Percentiles rank a stretch among this genome's conserved stretches.
These are phyloP conservation scores for Mantis religiosa DNA, from an alignment of 2,888 invertebrate genomes.

Conservation along the genomic window DNA sequence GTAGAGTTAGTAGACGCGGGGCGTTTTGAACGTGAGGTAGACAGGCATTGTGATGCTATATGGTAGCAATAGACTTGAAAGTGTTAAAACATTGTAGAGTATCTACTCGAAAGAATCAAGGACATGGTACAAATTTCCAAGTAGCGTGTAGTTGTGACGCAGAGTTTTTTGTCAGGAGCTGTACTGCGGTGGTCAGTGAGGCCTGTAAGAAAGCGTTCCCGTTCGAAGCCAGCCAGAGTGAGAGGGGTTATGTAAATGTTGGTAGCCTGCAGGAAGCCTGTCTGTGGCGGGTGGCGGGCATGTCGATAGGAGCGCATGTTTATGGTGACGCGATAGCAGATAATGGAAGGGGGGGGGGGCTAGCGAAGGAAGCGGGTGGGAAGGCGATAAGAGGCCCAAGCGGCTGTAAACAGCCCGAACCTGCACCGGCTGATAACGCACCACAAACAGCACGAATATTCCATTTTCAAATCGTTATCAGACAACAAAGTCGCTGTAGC, in stretches of 20 bases:
- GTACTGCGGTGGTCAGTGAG: background rate
- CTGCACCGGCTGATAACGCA: constrained; percentile 29
- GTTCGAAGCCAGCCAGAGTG: background rate
- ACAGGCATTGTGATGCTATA: no score
- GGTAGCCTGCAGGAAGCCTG: constrained; percentile 20
- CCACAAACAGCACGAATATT: constrained; percentile 47
- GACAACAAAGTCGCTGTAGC: constrained; percentile 39
- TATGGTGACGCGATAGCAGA: constrained; percentile 29
- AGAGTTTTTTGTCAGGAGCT: background rate
- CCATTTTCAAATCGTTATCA: constrained; percentile 47
- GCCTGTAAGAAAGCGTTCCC: background rate
- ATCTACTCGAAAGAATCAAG: no score
- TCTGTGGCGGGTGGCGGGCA: constrained; percentile 19
- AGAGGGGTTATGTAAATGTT: constrained; percentile 18
- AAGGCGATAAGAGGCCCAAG: constrained; percentile 14
- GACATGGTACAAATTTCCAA: no score
- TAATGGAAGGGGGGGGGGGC: constrained; percentile 14
- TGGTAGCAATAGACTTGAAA: no score
- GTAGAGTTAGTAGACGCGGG: no score
- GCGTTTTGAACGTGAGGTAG: no score
- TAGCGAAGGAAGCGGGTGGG: constrained; percentile 24
- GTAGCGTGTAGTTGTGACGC: no score
- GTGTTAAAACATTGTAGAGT: no score
- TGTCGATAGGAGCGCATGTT: constrained; percentile 26
- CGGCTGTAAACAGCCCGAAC: constrained; percentile 30